These are phyloP conservation scores for Rhopalosiphum padi DNA, from an alignment of 1,140 invertebrate species.

Conservation along the genomic window DNA sequence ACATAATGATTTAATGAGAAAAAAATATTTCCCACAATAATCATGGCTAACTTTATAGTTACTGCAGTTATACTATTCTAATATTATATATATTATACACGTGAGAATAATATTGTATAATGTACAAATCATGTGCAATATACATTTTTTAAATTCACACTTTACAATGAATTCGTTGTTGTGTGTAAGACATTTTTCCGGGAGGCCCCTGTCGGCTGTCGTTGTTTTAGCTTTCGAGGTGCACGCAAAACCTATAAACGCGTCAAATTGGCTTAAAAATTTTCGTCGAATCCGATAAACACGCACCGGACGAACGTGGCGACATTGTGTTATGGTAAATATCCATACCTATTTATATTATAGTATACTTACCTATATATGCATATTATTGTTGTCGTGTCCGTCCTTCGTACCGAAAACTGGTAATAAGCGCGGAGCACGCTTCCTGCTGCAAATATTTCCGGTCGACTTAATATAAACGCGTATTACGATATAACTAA, in stretches of 20 bases:
- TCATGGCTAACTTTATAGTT: neutral
- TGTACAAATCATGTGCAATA: neutral
- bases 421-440: neutral
- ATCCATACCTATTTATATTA: neutral
- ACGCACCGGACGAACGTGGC: neutral
- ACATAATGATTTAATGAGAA: neutral
- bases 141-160: neutral
- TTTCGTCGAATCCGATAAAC: neutral
- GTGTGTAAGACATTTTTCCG: neutral
- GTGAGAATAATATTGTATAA: neutral
- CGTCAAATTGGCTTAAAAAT: neutral
- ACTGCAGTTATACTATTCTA: neutral
- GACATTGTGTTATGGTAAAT: neutral
- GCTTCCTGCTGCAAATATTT: slow-evolving; percentile 2
- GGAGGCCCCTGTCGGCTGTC: no score
- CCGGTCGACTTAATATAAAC: neutral
- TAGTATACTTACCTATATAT: neutral
- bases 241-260: neutral
- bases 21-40: neutral
- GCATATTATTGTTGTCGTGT: neutral
- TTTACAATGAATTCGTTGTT: neutral
- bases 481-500: neutral
- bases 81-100: neutral
- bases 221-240: neutral
- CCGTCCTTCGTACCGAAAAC: neutral